These are phyloP conservation scores for Nymphalis urticae DNA, from an alignment of 2,888 invertebrate species.

Conservation along the genomic window DNA sequence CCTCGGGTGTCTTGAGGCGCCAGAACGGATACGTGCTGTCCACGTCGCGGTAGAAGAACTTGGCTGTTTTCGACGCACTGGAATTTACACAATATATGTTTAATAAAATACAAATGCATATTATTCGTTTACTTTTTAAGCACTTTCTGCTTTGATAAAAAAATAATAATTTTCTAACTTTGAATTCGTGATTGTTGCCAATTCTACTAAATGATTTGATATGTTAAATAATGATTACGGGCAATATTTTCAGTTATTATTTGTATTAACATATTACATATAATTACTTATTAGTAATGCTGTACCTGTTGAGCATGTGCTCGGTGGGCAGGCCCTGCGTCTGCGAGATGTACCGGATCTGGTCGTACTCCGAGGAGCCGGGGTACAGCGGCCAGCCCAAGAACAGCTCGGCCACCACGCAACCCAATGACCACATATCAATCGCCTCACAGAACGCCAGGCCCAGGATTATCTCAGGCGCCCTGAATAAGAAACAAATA, in stretches of 20 bases:
- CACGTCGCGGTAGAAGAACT: conserved; percentile 98
- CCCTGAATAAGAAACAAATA: conserved; percentile 75
- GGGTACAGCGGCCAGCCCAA: conserved; percentile 99
- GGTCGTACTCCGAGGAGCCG: conserved; percentile 99
- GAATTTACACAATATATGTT: conserved; percentile 66
- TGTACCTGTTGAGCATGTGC: conserved; percentile 97
- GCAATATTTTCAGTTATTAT: no score
- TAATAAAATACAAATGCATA: neutral
- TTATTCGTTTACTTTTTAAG: neutral
- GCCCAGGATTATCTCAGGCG: conserved; percentile 98
- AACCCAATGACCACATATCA: conserved; percentile 99
- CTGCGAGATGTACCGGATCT: conserved; percentile 97
- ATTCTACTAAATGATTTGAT: no score
- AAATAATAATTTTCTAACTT: no score
- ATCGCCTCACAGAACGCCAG: conserved; percentile 99
- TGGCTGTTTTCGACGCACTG: conserved; percentile 98
- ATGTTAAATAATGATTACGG: no score
- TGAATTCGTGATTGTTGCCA: no score
- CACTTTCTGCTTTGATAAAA: no score
- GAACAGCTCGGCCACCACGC: conserved; percentile 99
- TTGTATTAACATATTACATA: neutral
- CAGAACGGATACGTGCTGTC: conserved; percentile 94
- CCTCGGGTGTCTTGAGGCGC: conserved; percentile 96
- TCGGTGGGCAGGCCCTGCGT: conserved; percentile 99
- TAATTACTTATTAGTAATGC: neutral